These are phyloP conservation scores for Spinus olivaceus DNA, from an alignment of 2,797 vertebrate species.

Conservation along the genomic window DNA sequence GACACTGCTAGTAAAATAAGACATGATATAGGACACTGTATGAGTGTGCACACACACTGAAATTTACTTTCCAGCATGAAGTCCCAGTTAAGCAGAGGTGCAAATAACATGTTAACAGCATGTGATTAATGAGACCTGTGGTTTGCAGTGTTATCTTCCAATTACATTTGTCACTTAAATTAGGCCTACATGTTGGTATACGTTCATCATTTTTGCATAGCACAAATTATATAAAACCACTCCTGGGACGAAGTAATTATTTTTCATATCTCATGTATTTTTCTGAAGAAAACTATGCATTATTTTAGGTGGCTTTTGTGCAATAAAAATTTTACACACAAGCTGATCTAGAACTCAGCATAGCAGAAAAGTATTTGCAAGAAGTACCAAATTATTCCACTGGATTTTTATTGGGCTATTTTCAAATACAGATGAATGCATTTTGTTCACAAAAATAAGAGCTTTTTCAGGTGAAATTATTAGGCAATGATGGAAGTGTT, in stretches of 20 bases:
- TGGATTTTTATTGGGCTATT: slow-evolving; percentile 13
- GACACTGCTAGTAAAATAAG: neutral
- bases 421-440: slow-evolving; percentile 21
- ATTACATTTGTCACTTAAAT: neutral
- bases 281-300: neutral
- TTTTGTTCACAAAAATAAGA: slow-evolving; percentile 13
- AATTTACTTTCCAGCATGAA: neutral
- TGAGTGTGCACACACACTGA: neutral
- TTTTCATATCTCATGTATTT: neutral
- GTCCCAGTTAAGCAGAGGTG: neutral
- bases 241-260: neutral
- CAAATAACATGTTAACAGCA: neutral
- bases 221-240: neutral
- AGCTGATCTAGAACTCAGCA: neutral
- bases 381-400: neutral
- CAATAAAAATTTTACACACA: neutral
- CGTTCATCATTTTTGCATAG: neutral
- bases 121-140: neutral
- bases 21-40: no score
- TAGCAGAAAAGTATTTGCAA: slow-evolving; percentile 25
- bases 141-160: neutral
- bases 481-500: neutral
- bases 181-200: neutral
- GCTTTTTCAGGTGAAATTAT: neutral
- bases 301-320: neutral